Conservation (phyloP, 1,140 invertebrate species). For the Procambarus virginalis region DNA sequence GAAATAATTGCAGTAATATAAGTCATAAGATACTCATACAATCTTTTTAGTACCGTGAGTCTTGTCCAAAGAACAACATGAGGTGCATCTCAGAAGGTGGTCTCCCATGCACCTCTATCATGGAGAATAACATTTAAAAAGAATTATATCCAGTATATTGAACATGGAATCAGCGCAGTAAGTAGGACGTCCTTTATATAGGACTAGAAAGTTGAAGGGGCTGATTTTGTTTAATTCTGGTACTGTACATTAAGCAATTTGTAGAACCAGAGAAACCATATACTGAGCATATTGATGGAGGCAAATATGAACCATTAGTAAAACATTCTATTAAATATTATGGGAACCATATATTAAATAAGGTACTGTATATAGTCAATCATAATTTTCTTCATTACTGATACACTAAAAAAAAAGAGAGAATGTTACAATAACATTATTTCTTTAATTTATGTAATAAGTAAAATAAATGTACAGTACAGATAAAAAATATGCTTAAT, state of each 20-base stretch:
- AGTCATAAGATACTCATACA: background rate
- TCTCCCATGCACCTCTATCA: background rate
- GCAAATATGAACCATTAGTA: background rate
- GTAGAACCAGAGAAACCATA: background rate
- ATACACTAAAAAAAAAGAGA: background rate
- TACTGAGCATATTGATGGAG: background rate
- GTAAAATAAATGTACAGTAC: background rate
- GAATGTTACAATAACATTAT: background rate
- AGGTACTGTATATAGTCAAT: background rate
- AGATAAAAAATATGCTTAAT: background rate
- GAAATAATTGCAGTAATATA: background rate
- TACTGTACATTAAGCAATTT: too few species aligned
- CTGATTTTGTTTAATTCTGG: background rate
- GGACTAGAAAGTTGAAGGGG: background rate
- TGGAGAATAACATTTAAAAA: background rate
- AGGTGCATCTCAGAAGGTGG: slow-evolving; percentile 1
- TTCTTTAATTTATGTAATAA: background rate
- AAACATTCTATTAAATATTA: background rate
- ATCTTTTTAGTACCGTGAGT: slow-evolving; percentile 12
- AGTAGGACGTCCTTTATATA: background rate
- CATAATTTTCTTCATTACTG: background rate
- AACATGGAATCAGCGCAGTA: background rate
- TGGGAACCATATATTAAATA: background rate
- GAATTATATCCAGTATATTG: background rate
- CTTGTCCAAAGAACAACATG: background rate